Evolutionary conservation across 2,797 vertebrate genomes (phyloP).

Genomic region (Scarus forsteni): DNA sequence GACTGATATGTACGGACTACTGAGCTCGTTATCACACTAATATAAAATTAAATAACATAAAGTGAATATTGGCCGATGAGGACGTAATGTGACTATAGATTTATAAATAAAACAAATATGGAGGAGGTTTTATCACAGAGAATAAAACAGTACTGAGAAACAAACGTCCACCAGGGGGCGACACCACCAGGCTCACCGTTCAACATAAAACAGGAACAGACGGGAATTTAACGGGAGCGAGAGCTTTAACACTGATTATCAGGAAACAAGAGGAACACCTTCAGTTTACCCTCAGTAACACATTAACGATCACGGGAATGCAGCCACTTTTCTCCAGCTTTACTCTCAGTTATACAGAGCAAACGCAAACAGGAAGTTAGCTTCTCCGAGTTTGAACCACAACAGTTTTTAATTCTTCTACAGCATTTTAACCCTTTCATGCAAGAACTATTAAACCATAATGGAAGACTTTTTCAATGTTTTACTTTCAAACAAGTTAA

Average conservation of each 20-base stretch:
- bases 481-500: too few species aligned
- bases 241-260: constrained; percentile 50
- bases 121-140: constrained; percentile 39
- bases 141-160: constrained; percentile 43
- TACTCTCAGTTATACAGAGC: too few species aligned
- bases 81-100: constrained; percentile 41
- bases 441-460: too few species aligned
- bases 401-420: too few species aligned
- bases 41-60: constrained; percentile 80
- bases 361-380: too few species aligned
- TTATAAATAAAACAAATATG: constrained; percentile 71
- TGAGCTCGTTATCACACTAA: constrained; percentile 68
- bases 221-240: background rate
- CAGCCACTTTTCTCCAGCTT: too few species aligned
- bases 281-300: background rate
- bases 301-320: too few species aligned
- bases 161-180: constrained; percentile 71
- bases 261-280: constrained; percentile 27
- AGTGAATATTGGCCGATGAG: constrained; percentile 50
- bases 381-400: too few species aligned
- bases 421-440: too few species aligned
- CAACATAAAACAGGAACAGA: background rate
- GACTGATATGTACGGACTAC: constrained; percentile 64
- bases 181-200: constrained; percentile 37
- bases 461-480: too few species aligned